Percentiles rank a stretch among this genome's conserved stretches.
phyloP scores from a whole-genome alignment of 2,888 invertebrate genomes.

The Cabera pusaria region DNA sequence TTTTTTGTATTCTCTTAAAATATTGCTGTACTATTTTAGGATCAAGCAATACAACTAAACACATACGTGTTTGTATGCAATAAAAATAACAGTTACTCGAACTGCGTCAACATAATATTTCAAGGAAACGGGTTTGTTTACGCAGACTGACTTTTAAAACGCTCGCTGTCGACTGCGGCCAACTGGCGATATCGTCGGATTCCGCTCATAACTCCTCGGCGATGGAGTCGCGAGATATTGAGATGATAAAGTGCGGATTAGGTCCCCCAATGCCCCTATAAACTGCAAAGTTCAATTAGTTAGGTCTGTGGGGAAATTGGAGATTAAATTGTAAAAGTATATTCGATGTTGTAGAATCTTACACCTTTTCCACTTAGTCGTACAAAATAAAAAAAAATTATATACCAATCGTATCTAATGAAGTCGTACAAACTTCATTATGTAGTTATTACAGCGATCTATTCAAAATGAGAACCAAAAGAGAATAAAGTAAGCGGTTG shows the following conservation, averaged over 20 bases:
- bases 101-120: slow-evolving; percentile 9
- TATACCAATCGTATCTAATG: no score
- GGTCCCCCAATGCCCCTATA: slow-evolving; percentile 32
- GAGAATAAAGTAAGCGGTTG: no score
- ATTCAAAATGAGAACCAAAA: no score
- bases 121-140: slow-evolving; percentile 24
- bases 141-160: slow-evolving; percentile 25
- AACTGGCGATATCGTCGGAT: slow-evolving; percentile 26
- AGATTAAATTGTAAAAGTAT: slow-evolving; percentile 32
- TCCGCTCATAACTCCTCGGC: slow-evolving; percentile 30
- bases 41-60: no score
- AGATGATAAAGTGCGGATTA: slow-evolving; percentile 36
- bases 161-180: slow-evolving; percentile 21
- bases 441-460: no score
- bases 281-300: slow-evolving; percentile 37
- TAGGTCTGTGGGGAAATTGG: slow-evolving; percentile 30
- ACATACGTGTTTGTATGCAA: not conserved
- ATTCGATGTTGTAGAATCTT: no score
- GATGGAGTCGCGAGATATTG: slow-evolving; percentile 33
- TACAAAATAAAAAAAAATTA: no score
- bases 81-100: slow-evolving; percentile 1
- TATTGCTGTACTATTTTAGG: no score
- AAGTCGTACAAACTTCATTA: no score
- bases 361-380: no score
- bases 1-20: no score